Base-by-base conservation (phyloP, 2,797 vertebrate species). In the Setipinna tenuifilis region DNA sequence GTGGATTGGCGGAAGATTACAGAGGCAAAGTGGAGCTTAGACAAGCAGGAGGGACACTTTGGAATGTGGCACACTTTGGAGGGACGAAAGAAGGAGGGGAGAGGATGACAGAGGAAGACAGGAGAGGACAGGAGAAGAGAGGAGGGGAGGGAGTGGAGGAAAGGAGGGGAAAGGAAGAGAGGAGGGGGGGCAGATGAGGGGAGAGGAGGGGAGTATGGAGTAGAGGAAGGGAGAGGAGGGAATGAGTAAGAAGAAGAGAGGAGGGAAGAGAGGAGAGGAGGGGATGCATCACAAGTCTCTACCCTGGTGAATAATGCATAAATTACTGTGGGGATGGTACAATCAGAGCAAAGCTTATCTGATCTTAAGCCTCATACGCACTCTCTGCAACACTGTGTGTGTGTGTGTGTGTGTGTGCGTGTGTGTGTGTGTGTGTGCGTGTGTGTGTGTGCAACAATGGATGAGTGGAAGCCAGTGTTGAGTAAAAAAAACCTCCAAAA, bases 321-420 rank as follows among this genome's bases (percentile, higher is more conserved):
- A 75, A 75, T 75, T 75, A 75, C 68, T 75, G 68, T 0, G 68
- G 28, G 31, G 31, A 75, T 4, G 28, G 17, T 19, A 75, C 68
- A 75, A 75, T 75, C 68, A 75, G 31, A 75, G 68, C 68, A 75
- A 28, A 75, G 68, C 68, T 75, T 75, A 75, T 75, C 68, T 75
- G 68, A 75, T 75, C 68, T 75, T 75, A 75, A 75, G 68, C 68
- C 68, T 75, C 14, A 75, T 75, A 41, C 31, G 68, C 68, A 75
- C 31, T 75, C 68, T 75, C 31, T 75, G 68, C 68, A 75, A 75
- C 68, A 75, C 28, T 75, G 68, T 75, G 65, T 71, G 65, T 71
- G 65, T 17, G 25, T 71, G 25, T 71, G 25, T 35, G 65, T 71
- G 65, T 71, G 68, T 41, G 68, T 25, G 16, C 19, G 31, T 75